These are phyloP conservation scores for Nipponacmea schrenckii DNA, from an alignment of 2,888 invertebrate species.

Conservation along the genomic window DNA sequence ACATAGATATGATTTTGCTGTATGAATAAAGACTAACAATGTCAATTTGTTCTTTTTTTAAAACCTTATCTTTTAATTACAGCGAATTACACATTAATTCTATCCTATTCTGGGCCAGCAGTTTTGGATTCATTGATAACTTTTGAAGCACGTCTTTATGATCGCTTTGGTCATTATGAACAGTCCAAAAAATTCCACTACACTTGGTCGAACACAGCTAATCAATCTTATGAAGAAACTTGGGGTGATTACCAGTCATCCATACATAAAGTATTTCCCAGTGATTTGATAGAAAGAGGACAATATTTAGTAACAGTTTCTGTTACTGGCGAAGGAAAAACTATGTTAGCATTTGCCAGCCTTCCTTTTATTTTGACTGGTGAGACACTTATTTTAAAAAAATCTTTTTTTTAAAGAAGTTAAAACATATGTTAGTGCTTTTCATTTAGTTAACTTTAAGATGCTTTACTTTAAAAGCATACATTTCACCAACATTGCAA, in stretches of 20 bases:
- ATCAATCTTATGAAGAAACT: constrained; percentile 4
- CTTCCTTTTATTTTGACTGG: constrained; percentile 28
- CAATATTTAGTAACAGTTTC: constrained; percentile 30
- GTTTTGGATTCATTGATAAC: constrained; percentile 34
- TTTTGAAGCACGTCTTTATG: constrained; percentile 29
- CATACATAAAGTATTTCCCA: constrained; percentile 5
- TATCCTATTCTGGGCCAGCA: constrained; percentile 28
- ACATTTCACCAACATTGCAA: too few relatives aligned
- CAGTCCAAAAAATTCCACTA: constrained; percentile 28
- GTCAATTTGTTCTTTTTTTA: too few relatives aligned
- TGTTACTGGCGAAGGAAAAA: constrained; percentile 13
- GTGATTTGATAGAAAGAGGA: constrained; percentile 11
- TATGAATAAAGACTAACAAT: too few relatives aligned
- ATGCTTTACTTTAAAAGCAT: too few relatives aligned
- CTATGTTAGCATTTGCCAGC: constrained; percentile 22
- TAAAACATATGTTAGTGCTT: not conserved
- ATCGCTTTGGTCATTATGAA: constrained; percentile 5
- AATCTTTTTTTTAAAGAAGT: too few relatives aligned
- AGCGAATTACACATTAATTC: constrained; percentile 26
- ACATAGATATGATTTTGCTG: too few relatives aligned
- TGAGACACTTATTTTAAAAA: too few relatives aligned
- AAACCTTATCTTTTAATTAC: constrained; percentile 6
- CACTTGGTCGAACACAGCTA: constrained; percentile 34
- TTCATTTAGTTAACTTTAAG: not conserved
- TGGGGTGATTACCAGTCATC: constrained; percentile 17